A percentile compares a stretch with the other conserved stretches of the same genome.
Evolutionary conservation across 2,888 invertebrate species (phyloP).

Genomic region (Coenonympha arcania): DNA sequence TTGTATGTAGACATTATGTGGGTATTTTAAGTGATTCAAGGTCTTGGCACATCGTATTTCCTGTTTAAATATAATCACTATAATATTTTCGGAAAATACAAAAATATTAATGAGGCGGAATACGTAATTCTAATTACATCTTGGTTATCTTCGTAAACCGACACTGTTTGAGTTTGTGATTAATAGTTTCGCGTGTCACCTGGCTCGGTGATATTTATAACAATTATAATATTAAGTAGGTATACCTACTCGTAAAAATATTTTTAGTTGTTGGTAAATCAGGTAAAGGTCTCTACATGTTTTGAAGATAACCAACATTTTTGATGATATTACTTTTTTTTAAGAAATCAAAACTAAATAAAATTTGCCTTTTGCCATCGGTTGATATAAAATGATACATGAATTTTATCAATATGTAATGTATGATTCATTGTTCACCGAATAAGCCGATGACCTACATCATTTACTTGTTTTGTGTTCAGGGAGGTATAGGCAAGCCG

Average conservation of each 20-base stretch:
- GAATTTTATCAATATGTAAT: too few species aligned
- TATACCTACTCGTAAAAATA: too few species aligned
- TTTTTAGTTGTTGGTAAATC: too few species aligned
- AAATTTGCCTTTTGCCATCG: too few species aligned
- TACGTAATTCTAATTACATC: slow-evolving; percentile 40
- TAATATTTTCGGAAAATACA: slow-evolving; percentile 25
- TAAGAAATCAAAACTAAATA: too few species aligned
- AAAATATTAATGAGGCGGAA: slow-evolving; percentile 29
- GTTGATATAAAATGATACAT: too few species aligned
- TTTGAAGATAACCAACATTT: too few species aligned
- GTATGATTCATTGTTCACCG: not conserved
- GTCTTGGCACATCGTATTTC: slow-evolving; percentile 17
- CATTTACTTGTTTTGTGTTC: slow-evolving; percentile 45
- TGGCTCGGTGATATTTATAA: slow-evolving; percentile 44
- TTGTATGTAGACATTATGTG: too few species aligned
- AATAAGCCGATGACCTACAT: slow-evolving; percentile 58
- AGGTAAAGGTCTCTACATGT: too few species aligned
- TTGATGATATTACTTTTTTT: too few species aligned
- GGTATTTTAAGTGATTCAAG: slow-evolving; percentile 15
- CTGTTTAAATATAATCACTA: slow-evolving; percentile 16
- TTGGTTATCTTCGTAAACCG: slow-evolving; percentile 44
- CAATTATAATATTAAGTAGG: slow-evolving; percentile 29
- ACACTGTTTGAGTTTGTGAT: slow-evolving; percentile 50
- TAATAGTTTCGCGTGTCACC: slow-evolving; percentile 59
- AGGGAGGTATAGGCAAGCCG: slow-evolving; percentile 5